Evolutionary conservation across 1,140 invertebrate genomes (phyloP).

Genomic region (Andrena cerasifolii): DNA sequence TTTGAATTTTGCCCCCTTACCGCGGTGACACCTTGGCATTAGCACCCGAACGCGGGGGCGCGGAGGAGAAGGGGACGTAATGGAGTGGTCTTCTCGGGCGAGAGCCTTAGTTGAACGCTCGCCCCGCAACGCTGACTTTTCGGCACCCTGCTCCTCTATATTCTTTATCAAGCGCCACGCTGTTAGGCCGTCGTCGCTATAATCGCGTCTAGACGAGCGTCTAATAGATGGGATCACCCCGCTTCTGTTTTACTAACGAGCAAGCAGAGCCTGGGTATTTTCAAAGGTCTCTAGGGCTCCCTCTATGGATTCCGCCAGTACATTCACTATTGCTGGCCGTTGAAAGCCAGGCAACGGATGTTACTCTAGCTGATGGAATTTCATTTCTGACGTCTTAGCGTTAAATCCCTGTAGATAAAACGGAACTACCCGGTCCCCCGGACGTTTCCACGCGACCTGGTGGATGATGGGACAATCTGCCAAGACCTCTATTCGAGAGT

Average conservation of each 20-base stretch:
- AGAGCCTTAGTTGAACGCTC: neutral
- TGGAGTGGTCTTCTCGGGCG: constrained; percentile 11
- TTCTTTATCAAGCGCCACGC: constrained; percentile 34
- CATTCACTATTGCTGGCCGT: neutral
- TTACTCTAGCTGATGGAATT: constrained; percentile 7
- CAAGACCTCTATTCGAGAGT: neutral
- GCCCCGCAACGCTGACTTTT: constrained; percentile 42
- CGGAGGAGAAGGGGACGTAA: neutral
- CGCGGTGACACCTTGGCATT: constrained; percentile 1
- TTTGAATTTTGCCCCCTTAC: constrained; percentile 10
- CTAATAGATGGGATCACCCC: constrained; percentile 47
- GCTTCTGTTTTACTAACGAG: constrained; percentile 53
- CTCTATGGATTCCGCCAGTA: neutral
- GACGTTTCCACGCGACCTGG: neutral
- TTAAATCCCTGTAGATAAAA: constrained; percentile 23
- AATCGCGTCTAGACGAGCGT: constrained; percentile 38
- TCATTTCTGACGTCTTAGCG: constrained; percentile 39
- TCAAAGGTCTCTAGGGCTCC: constrained; percentile 31
- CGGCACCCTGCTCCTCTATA: neutral
- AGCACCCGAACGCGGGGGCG: neutral
- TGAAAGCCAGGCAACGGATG: neutral
- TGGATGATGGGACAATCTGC: neutral
- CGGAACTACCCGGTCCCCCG: neutral
- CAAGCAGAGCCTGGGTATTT: constrained; percentile 18
- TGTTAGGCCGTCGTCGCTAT: neutral